Percentiles rank a stretch among this genome's conserved stretches.
Evolutionary conservation across 2,888 invertebrate species (phyloP).

Genomic region (Nudaria mundana): DNA sequence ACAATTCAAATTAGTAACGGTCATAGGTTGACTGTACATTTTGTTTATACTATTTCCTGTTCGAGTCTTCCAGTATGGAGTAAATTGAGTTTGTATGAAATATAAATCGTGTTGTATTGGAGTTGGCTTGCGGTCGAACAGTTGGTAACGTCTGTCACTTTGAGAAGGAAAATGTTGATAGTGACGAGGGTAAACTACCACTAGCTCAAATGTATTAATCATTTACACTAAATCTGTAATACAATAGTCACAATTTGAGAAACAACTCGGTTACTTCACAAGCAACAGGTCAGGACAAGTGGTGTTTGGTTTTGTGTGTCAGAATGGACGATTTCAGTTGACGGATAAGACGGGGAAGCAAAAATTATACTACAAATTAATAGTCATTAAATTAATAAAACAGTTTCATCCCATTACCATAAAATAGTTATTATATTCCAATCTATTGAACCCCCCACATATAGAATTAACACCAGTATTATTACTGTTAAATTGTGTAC

Average conservation of each 20-base stretch:
- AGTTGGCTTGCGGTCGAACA: slow-evolving; percentile 35
- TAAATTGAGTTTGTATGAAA: slow-evolving; percentile 11
- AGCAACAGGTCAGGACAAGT: slow-evolving; percentile 46
- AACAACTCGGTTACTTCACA: slow-evolving; percentile 63
- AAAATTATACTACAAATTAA: slow-evolving; percentile 37
- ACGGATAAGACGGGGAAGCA: slow-evolving; percentile 74
- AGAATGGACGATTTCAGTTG: slow-evolving; percentile 71
- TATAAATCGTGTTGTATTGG: slow-evolving; percentile 20
- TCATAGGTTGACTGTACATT: no score
- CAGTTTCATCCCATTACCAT: slow-evolving; percentile 45
- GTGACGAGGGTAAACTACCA: slow-evolving; percentile 35
- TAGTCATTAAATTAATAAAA: slow-evolving; percentile 47
- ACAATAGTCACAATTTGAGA: slow-evolving; percentile 22
- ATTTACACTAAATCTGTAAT: no score
- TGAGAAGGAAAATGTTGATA: slow-evolving; percentile 53
- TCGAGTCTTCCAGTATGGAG: slow-evolving; percentile 28
- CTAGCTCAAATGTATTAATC: slow-evolving; percentile 31
- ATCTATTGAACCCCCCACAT: slow-evolving; percentile 38
- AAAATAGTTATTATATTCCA: slow-evolving; percentile 55
- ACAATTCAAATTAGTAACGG: no score
- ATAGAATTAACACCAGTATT: slow-evolving; percentile 63
- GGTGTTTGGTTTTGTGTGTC: slow-evolving; percentile 68
- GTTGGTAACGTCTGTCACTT: slow-evolving; percentile 33
- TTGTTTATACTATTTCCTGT: no score
- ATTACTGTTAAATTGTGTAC: slow-evolving; percentile 57